Percentiles rank a stretch among this genome's conserved stretches.
Evolutionary conservation across 37 sponge, comb jelly and placozoan species (phyloP).

Genomic region (Spongilla lacustris): DNA sequence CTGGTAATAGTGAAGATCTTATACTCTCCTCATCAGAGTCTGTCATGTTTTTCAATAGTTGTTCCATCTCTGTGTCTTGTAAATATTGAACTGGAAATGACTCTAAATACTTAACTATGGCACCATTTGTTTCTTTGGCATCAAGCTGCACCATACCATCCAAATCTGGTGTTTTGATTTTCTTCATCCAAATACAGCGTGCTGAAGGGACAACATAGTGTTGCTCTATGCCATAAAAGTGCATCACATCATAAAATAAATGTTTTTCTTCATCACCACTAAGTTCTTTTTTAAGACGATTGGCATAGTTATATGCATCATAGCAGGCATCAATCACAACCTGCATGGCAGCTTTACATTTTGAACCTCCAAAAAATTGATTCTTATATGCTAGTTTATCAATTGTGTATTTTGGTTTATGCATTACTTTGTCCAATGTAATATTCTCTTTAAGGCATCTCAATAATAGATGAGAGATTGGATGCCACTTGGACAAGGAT

Average conservation of each 20-base stretch:
- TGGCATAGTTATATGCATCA: not conserved
- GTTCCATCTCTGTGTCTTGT: not conserved
- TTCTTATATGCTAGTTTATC: not conserved
- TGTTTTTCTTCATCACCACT: not conserved
- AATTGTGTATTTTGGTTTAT: not conserved
- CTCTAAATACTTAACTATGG: not conserved
- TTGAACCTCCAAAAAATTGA: not conserved
- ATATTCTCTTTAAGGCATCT: not conserved
- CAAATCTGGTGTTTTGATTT: not conserved
- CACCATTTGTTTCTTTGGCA: not conserved
- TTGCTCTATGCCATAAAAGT: not conserved
- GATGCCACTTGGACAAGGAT: not conserved
- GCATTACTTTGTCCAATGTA: not conserved
- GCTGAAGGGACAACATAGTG: not conserved
- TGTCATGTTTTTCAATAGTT: not conserved
- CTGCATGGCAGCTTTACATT: not conserved
- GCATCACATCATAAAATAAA: not conserved
- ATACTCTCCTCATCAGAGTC: not conserved
- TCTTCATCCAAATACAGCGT: not conserved
- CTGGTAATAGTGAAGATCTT: not conserved
- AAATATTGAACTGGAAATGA: not conserved
- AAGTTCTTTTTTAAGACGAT: not conserved
- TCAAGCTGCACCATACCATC: not conserved
- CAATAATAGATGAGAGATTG: not conserved
- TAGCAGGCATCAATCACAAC: not conserved